Base-by-base conservation (phyloP, 2,797 vertebrate species). In the Pampus argenteus region DNA sequence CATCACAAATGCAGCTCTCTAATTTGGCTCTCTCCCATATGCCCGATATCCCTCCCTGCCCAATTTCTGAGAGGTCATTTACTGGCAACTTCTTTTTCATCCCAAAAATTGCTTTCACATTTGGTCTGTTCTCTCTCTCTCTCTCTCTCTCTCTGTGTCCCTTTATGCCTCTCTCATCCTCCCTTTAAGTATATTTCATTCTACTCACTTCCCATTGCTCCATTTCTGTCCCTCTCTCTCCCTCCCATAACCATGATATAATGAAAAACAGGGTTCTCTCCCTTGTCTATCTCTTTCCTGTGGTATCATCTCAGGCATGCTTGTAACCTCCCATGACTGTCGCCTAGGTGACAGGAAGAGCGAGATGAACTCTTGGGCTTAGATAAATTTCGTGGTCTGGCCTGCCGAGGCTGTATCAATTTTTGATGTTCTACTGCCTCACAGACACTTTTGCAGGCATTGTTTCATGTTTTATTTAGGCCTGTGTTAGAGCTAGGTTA, bases 391-490 rank as follows among this genome's bases (percentile, higher is more conserved):
- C 87, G 86, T 79, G 54, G 76, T 91, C 81, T 81, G 90, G 88
- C 88, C 92, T 66, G 67, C 59, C 34, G 86, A 92, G 84, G 84
- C 72, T 51, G 60, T 87, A 93, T 95, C 76, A 91, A 94, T 95
- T 90, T 94, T 94, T 94, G 84, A 94, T 94, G 86, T 74, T 71
- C 44, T 74, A 87, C 85, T 78, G 85, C 67, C 90, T 91, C 83
- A 74, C 78, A 86, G 84, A 91, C 89, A 83, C 91, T 93, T 91
- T 92, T 82, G 84, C 84, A 79, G 82, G 84, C 89, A 92, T 92
- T 92, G 88, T 93, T 93, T 90, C 86, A 94, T 94, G 91, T 94
- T 95, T 94, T 93, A 95, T 95, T 94, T 89, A 95, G 85, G 78
- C 63, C 23, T 73, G 85, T 75, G 70, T 90, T 84, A 85, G 84